A percentile compares a stretch with the other conserved stretches of the same genome.
Conservation (phyloP, 2,888 invertebrate species). For the Mechanitis messenoides region DNA sequence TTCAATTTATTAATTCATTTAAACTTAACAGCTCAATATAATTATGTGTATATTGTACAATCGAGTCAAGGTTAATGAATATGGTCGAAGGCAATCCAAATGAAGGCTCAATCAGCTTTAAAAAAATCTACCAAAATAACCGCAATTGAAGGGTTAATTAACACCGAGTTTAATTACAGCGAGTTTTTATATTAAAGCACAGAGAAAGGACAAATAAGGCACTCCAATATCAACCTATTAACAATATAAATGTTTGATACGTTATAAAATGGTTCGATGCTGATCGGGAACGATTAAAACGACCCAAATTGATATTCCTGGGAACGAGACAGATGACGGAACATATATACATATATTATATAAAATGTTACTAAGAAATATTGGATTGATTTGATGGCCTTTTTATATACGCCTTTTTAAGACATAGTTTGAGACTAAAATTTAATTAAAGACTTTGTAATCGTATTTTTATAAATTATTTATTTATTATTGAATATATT, state of each 20-base stretch:
- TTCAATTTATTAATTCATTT: too few species aligned
- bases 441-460: too few species aligned
- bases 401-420: too few species aligned
- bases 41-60: too few species aligned
- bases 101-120: not conserved
- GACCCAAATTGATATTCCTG: constrained; percentile 62
- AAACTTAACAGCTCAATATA: too few species aligned
- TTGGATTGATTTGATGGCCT: too few species aligned
- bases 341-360: not conserved
- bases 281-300: constrained; percentile 59
- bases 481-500: too few species aligned
- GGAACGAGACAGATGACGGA: constrained; percentile 56
- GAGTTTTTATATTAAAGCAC: not conserved
- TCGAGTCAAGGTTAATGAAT: not conserved
- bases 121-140: not conserved
- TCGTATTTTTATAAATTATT: too few species aligned
- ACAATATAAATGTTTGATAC: constrained; percentile 38
- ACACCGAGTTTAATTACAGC: constrained; percentile 1
- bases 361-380: too few species aligned
- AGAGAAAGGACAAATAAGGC: not conserved
- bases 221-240: constrained; percentile 29
- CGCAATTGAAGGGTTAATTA: not conserved
- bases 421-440: too few species aligned
- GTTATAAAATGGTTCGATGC: constrained; percentile 40
- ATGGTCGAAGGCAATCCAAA: not conserved